Conservation (phyloP, 1,140 invertebrate species). For the Luehdorfia chinensis region DNA sequence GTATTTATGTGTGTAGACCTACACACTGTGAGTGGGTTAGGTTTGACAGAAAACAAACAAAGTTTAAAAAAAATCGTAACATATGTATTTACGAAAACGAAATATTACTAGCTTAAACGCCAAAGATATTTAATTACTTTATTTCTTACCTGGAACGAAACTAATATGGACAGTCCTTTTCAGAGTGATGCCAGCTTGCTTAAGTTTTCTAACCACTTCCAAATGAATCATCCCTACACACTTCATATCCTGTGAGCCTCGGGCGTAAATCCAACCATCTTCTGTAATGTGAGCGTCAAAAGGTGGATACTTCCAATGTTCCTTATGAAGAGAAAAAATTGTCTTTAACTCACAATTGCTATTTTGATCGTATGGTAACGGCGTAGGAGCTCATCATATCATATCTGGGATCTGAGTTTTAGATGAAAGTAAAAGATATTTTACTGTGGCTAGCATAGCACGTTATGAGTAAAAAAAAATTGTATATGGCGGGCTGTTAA, state of each 20-base stretch:
- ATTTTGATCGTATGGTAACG: too few relatives aligned
- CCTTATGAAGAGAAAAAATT: conserved; percentile 27
- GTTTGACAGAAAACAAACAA: too few relatives aligned
- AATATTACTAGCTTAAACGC: too few relatives aligned
- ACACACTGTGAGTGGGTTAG: too few relatives aligned
- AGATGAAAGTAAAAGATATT: neutral
- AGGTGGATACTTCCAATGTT: conserved; percentile 87
- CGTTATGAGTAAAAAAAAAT: neutral
- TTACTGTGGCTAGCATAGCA: neutral
- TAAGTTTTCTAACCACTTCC: conserved; percentile 84
- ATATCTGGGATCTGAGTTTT: too few relatives aligned
- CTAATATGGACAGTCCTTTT: conserved; percentile 84
- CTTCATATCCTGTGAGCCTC: conserved; percentile 91
- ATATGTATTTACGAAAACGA: neutral
- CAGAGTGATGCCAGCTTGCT: conserved; percentile 74
- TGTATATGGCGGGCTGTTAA: too few relatives aligned
- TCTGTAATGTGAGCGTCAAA: conserved; percentile 85
- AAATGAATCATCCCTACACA: conserved; percentile 86
- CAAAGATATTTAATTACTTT: too few relatives aligned
- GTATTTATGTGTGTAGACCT: too few relatives aligned
- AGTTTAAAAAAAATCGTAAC: conserved; percentile 1
- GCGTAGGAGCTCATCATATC: too few relatives aligned
- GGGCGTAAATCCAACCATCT: conserved; percentile 87
- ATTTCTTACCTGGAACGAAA: conserved; percentile 89
- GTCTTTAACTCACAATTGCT: neutral